Percentiles rank a stretch among this genome's conserved stretches.
Evolutionary conservation across 2,113 vertebrate species (phyloP).

Genomic region (Pluvianellus socialis): DNA sequence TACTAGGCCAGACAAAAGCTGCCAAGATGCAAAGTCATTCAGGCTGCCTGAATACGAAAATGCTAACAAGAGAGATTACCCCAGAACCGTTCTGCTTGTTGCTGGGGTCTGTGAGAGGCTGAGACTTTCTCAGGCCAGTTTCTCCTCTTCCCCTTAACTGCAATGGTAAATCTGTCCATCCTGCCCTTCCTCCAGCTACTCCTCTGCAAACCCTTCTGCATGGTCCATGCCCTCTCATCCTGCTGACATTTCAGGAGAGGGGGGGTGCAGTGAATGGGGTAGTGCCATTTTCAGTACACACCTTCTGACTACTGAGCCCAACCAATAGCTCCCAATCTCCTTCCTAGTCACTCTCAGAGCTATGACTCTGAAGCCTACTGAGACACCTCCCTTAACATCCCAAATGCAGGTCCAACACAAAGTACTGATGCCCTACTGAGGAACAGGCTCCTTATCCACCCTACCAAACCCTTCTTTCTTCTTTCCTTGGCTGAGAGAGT

Average conservation of each 20-base stretch:
- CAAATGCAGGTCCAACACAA: background rate
- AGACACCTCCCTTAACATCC: background rate
- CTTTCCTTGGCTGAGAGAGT: background rate
- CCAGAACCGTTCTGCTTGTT: background rate
- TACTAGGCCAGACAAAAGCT: background rate
- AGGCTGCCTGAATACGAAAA: background rate
- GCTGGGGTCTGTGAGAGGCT: background rate
- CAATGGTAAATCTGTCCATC: background rate
- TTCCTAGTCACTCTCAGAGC: background rate
- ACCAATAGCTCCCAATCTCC: background rate
- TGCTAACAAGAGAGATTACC: background rate
- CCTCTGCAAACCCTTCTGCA: background rate
- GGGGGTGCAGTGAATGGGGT: background rate
- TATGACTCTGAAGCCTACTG: background rate
- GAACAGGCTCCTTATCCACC: background rate
- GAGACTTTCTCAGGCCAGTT: background rate
- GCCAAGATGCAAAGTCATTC: background rate
- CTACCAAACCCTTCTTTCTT: background rate
- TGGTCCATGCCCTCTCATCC: background rate
- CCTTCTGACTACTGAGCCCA: background rate
- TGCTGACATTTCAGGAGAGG: background rate
- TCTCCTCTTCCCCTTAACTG: background rate
- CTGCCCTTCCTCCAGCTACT: background rate
- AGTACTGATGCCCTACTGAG: rapidly evolving
- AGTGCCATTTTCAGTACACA: background rate